Percentiles rank a stretch among this genome's conserved stretches.
Evolutionary conservation across 2,113 vertebrate species (phyloP).

Genomic region (Pituophis catenifer): DNA sequence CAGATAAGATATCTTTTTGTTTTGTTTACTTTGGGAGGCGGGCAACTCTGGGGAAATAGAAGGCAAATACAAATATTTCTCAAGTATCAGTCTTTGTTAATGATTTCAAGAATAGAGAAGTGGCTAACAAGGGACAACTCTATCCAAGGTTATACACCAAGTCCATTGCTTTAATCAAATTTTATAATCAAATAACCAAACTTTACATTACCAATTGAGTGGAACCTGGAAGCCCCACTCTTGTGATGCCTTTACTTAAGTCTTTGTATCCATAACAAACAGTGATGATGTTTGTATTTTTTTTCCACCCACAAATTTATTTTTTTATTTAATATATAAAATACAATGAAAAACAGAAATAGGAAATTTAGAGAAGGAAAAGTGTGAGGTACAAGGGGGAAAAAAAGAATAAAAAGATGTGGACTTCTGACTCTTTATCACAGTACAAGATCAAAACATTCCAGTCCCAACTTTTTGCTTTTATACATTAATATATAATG

Average conservation of each 20-base stretch:
- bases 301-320: too few relatives aligned
- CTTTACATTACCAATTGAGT: not conserved
- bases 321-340: too few relatives aligned
- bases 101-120: not conserved
- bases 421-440: too few relatives aligned
- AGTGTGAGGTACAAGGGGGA: too few relatives aligned
- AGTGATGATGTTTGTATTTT: not conserved
- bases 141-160: not conserved
- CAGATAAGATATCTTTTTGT: conserved; percentile 12
- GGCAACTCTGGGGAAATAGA: not conserved
- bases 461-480: too few relatives aligned
- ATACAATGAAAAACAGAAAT: too few relatives aligned
- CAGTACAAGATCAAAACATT: too few relatives aligned
- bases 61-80: conserved; percentile 24
- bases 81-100: not conserved
- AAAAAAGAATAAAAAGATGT: too few relatives aligned
- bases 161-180: not conserved
- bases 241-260: not conserved
- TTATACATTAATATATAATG: too few relatives aligned
- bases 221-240: not conserved
- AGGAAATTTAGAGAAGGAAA: too few relatives aligned
- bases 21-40: conserved; percentile 3
- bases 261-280: not conserved
- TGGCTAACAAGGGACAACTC: too few relatives aligned
- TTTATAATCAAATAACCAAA: not conserved